These are phyloP conservation scores for Saguinus midas DNA, from an alignment of 2,113 vertebrate genomes.

Conservation along the genomic window DNA sequence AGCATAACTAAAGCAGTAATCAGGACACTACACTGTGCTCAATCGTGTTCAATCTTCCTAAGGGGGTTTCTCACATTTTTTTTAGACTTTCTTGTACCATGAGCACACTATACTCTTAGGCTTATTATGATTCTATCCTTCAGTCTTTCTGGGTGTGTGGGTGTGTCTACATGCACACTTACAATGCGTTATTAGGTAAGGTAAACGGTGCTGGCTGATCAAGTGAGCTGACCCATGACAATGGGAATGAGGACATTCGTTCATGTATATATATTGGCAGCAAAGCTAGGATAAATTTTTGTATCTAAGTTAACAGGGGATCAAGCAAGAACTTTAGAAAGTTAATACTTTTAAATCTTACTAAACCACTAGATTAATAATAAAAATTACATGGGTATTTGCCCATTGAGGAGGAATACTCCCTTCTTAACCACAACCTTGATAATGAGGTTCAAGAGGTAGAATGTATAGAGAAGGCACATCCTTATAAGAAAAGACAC, in stretches of 20 bases:
- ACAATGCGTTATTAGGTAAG: not conserved
- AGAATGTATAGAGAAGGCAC: not conserved
- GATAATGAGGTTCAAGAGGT: not conserved
- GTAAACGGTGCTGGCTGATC: not conserved
- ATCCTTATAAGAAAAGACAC: not conserved
- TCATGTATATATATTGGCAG: fast-evolving
- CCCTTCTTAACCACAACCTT: not conserved
- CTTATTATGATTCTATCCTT: not conserved
- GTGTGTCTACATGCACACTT: not conserved
- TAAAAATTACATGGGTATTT: not conserved
- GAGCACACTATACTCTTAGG: fast-evolving
- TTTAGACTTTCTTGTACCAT: not conserved
- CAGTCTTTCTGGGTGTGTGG: not conserved
- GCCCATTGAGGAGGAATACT: not conserved
- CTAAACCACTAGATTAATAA: not conserved
- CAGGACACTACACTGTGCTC: not conserved
- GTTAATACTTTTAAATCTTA: not conserved
- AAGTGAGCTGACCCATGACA: fast-evolving
- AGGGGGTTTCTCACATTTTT: not conserved
- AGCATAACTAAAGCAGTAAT: not conserved
- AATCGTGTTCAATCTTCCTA: not conserved
- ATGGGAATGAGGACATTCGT: not conserved
- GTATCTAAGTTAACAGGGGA: not conserved
- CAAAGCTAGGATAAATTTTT: fast-evolving
- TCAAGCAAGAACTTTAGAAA: not conserved